Evolutionary conservation across 2,113 vertebrate genomes (phyloP), one percentile per base, ranked within the genome.

Genomic region (Apus apus): DNA sequence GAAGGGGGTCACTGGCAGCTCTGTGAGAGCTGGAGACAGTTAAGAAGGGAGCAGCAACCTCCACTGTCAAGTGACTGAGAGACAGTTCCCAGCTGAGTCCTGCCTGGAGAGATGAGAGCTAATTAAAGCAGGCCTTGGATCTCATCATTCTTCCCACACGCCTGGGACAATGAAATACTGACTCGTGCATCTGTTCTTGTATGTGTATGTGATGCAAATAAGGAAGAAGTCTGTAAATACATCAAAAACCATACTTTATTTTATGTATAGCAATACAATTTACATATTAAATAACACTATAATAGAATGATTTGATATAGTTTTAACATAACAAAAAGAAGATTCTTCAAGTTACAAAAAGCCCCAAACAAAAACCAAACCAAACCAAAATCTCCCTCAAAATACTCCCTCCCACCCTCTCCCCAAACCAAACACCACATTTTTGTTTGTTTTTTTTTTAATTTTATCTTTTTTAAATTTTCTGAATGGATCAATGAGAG

Each of bases 231-330:
- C 98, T 73, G 36, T 98, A 98, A 98, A 98, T 98, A 99, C 99
- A 99, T 99, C 99, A 99, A 99, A 99, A 99, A 98, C 98, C 99
- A 99, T 99, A 99, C 98, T 99, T 99, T 99, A 99, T 99, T 99
- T 99, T 98, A 99, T 99, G 99, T 99, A 99, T 99, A 98, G 98
- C 99, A 99, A 99, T 99, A 99, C 99, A 99, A 99, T 99, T 99
- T 99, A 99, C 99, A 99, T 99, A 99, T 99, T 99, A 99, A 99
- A 99, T 99, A 99, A 99, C 98, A 99, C 98, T 99, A 99, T 99
- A 98, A 98, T 99, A 99, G 98, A 99, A 99, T 98, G 98, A 98
- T 99, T 98, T 99, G 97, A 99, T 99, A 99, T 99, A 99, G 98
- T 98, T 98, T 99, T 98, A 97, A 98, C 97, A 97, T 98, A 99